Base-by-base conservation (phyloP, 2,113 vertebrate species). In the Sialia sialis region DNA sequence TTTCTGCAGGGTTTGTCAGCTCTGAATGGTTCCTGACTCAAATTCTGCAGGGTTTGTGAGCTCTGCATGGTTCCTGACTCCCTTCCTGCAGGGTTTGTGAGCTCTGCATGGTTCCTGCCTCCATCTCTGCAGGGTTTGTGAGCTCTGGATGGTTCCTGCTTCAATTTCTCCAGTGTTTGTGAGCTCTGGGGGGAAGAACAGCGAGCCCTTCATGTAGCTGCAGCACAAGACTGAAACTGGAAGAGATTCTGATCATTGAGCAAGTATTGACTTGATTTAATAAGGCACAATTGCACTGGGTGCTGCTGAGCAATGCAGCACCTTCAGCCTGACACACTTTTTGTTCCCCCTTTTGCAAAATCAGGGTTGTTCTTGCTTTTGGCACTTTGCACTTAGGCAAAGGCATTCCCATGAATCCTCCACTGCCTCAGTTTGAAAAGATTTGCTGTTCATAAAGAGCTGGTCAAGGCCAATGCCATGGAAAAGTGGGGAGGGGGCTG, bases 191-290 rank as follows among this genome's bases (percentile, higher is more conserved):
- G 51, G 54, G 62, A 49, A 32, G 52, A 75, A 30, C 23, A 54
- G 27, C 6, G 4, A 66, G 67, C 48, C 48, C 56, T 44, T 10
- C 4, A 0, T 29, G n/a, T 66, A 87, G 89, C 84, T 74, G 36
- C 72, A 68, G 38, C 30, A 26, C 30, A 13, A 69, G 58, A 29
- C 1, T 43, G 76, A 63, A 93, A 75, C 86, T 39, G 52, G 44
- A 66, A 73, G 67, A 95, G 89, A 95, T 96, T 73, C 76, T 58
- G 80, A 94, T 82, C 93, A 84, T 44, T 82, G 25, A 91, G 56
- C 89, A 84, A 87, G 89, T 68, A 72, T 92, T 96, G 86, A 88
- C 90, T 96, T 90, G 96, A 95, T 93, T 74, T 62, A 59, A 30
- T 19, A 55, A 62, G 38, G 59, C 85, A 62, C 76, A 26, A 3